Conservation (phyloP, 2,113 vertebrate genomes). For the Indri indri region DNA sequence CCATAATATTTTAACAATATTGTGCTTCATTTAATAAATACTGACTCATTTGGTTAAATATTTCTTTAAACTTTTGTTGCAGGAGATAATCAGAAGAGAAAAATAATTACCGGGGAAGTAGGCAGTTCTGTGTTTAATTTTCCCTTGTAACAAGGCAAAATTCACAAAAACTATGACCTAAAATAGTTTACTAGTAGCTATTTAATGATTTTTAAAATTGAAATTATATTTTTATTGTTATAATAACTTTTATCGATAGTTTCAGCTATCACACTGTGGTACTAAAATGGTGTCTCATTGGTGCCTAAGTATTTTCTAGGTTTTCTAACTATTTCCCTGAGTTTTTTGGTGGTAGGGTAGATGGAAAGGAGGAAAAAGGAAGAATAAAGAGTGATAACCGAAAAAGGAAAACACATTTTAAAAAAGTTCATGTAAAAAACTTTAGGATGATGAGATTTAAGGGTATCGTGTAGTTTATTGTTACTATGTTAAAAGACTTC, state of each 20-base stretch:
- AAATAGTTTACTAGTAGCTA: conserved; percentile 16
- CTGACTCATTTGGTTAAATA: conserved; percentile 46
- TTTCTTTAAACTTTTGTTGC: conserved; percentile 57
- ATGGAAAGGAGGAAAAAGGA: not conserved
- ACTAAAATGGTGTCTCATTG: not conserved
- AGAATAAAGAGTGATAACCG: not conserved
- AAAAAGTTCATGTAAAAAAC: not conserved
- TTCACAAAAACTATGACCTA: not conserved
- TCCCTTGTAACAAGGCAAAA: conserved; percentile 6
- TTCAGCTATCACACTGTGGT: not conserved
- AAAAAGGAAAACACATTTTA: not conserved
- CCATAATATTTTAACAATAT: conserved; percentile 43
- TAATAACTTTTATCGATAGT: conserved; percentile 37
- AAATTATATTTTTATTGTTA: conserved; percentile 43
- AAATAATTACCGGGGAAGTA: conserved; percentile 17
- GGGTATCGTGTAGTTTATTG: conserved; percentile 7
- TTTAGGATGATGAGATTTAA: conserved; percentile 28
- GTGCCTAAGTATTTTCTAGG: not conserved
- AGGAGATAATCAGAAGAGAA: conserved; percentile 20
- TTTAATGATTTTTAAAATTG: conserved; percentile 41
- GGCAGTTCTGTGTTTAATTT: conserved; percentile 38
- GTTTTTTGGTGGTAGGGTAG: not conserved
- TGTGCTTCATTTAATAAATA: conserved; percentile 42
- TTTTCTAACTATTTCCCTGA: conserved; percentile 13
- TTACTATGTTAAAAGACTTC: not conserved